Base-by-base conservation (phyloP, 2,113 vertebrate species). In the Megaceryle torquata region DNA sequence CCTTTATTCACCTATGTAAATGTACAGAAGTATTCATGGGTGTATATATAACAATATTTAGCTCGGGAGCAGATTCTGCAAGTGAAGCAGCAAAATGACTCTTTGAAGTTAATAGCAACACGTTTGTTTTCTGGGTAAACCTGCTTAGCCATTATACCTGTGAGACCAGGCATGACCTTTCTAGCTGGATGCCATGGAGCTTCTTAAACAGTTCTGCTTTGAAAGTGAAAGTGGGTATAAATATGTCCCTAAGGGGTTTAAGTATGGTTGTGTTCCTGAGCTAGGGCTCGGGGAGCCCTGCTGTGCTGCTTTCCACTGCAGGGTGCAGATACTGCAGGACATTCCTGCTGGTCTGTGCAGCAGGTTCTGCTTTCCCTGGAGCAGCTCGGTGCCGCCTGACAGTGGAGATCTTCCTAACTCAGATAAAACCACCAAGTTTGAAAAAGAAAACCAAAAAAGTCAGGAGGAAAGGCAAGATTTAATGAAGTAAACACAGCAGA, bases 301-400 rank as follows among this genome's bases (percentile, higher is more conserved):
- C 53, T 17, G 77, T 50, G 64, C 70, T 79, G 56, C 35, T 67
- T 51, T 59, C 25, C 74, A 26, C 81, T 67, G n/a, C 41, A 11
- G 28, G 2, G 4, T 15, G n/a, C 28, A 22, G 44, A 41, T 20
- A 2, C 10, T 81, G 33, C 6, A 0, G 18, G 12, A 13, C 48
- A 2, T 37, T 68, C 19, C 67, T 28, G 35, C 59, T n/a, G 31
- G 11, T 31, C 51, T 28, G 56, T 21, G 3, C 5, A 35, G 50
- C 56, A 29, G 4, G 57, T 76, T 37, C 37, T 65, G 46, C 51
- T 82, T 26, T 63, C 22, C 61, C 53, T 60, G 67, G 67, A 51
- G 61, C 63, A 51, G 75, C 26, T 57, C 39, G 5, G 48, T 17
- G 43, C 63, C 91, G 48, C 48, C 50, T 13, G 20, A 5, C 43